phyloP scores from a whole-genome alignment of 2,113 vertebrate species.

The Camarhynchus parvulus region DNA sequence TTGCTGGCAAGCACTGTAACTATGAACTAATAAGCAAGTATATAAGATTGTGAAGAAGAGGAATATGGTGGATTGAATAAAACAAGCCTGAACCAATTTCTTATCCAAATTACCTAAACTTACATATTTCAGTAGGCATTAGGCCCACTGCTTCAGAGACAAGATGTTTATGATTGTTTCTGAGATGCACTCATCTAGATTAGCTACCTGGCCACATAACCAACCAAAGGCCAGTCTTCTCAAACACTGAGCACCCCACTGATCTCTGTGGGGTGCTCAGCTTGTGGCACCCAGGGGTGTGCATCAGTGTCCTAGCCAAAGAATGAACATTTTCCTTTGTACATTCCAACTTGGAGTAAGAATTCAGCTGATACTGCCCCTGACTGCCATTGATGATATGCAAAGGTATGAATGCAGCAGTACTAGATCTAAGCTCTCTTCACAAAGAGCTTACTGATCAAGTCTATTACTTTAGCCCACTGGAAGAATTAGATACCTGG shows the following conservation, averaged over 20 bases:
- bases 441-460: background rate
- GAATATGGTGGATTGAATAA: background rate
- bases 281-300: background rate
- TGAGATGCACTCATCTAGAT: background rate
- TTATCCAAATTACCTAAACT: background rate
- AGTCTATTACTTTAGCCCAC: background rate
- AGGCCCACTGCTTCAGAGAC: background rate
- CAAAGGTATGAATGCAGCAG: background rate
- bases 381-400: background rate
- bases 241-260: background rate
- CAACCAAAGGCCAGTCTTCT: background rate
- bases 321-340: background rate
- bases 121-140: background rate
- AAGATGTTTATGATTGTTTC: background rate
- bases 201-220: background rate
- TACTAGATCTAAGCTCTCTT: background rate
- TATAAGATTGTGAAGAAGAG: background rate
- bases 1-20: background rate
- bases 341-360: background rate
- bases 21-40: background rate
- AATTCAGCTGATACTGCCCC: background rate
- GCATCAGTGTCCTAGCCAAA: background rate
- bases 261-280: background rate
- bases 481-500: background rate
- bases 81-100: background rate